Conservation (phyloP, 2,888 invertebrate genomes). For the Oeneis ivallda region DNA sequence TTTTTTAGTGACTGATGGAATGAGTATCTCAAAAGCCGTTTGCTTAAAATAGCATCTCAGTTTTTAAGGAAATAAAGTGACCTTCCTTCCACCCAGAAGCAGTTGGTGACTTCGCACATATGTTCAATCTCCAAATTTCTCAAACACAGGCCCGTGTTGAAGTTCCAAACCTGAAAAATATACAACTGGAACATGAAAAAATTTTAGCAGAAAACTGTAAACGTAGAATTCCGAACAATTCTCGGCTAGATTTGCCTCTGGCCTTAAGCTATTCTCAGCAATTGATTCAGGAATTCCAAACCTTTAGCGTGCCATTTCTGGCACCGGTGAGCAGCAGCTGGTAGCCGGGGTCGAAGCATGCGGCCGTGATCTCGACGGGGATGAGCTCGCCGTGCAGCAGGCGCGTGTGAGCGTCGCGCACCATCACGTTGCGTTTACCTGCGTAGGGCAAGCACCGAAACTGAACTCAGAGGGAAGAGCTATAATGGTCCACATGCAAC, state of each 20-base stretch:
- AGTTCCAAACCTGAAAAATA: slow-evolving; percentile 87
- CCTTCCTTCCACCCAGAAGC: slow-evolving; percentile 83
- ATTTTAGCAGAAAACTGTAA: not conserved
- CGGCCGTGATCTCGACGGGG: slow-evolving; percentile 88
- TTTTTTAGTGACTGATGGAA: not conserved
- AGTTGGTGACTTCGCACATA: slow-evolving; percentile 81
- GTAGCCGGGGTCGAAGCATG: slow-evolving; percentile 87
- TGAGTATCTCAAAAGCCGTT: not conserved
- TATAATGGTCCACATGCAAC: no score
- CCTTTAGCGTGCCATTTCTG: slow-evolving; percentile 88
- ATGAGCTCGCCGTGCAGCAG: slow-evolving; percentile 84
- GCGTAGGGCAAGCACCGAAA: slow-evolving; percentile 28
- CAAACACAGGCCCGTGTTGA: slow-evolving; percentile 89
- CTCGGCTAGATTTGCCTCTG: no score
- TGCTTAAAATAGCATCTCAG: no score
- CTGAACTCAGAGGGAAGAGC: no score
- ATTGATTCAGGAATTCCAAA: slow-evolving; percentile 31
- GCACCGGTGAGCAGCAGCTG: slow-evolving; percentile 90
- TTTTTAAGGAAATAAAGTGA: slow-evolving; percentile 49
- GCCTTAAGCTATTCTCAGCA: not conserved
- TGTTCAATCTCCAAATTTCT: slow-evolving; percentile 84
- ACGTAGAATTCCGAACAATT: no score
- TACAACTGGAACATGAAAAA: not conserved
- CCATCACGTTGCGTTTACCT: slow-evolving; percentile 85
- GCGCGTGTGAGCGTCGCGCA: slow-evolving; percentile 86